Percentiles rank a stretch among this genome's conserved stretches.
Evolutionary conservation across 1,140 invertebrate species (phyloP).

Genomic region (Nautilus pompilius): DNA sequence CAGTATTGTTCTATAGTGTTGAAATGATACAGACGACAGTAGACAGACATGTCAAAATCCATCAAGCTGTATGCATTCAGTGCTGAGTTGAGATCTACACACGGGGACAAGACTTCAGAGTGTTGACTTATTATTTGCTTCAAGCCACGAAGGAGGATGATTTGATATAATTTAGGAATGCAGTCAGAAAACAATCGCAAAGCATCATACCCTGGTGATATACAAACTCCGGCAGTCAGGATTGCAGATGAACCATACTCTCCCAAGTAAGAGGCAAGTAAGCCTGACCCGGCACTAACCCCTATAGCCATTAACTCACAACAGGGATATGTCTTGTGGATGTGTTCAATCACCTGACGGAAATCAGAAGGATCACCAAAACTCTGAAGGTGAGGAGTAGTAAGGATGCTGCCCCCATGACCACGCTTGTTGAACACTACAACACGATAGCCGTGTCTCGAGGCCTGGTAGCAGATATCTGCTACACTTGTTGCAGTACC

Average conservation of each 20-base stretch:
- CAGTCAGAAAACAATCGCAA: slow-evolving; percentile 10
- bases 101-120: slow-evolving; percentile 21
- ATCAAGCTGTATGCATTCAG: slow-evolving; percentile 25
- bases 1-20: slow-evolving; percentile 36
- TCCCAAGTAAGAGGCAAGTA: slow-evolving; percentile 28
- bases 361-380: slow-evolving; percentile 27
- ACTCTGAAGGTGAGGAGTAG: slow-evolving; percentile 32
- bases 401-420: slow-evolving; percentile 30
- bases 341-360: slow-evolving; percentile 22
- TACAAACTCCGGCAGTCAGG: slow-evolving; percentile 23
- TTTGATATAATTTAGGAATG: slow-evolving; percentile 30
- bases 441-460: slow-evolving; percentile 19
- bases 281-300: slow-evolving; percentile 17
- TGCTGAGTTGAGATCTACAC: slow-evolving; percentile 26
- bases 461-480: slow-evolving; percentile 14
- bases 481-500: slow-evolving; percentile 20
- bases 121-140: slow-evolving; percentile 29
- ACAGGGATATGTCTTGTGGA: slow-evolving; percentile 13
- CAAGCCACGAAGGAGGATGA: slow-evolving; percentile 24
- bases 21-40: slow-evolving; percentile 29
- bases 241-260: slow-evolving; percentile 34
- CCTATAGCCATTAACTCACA: slow-evolving; percentile 17
- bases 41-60: slow-evolving; percentile 28
- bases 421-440: slow-evolving; percentile 42
- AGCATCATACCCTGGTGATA: slow-evolving; percentile 38